These are phyloP conservation scores for Uloborus diversus DNA, from an alignment of 1,140 invertebrate species.

Conservation along the genomic window DNA sequence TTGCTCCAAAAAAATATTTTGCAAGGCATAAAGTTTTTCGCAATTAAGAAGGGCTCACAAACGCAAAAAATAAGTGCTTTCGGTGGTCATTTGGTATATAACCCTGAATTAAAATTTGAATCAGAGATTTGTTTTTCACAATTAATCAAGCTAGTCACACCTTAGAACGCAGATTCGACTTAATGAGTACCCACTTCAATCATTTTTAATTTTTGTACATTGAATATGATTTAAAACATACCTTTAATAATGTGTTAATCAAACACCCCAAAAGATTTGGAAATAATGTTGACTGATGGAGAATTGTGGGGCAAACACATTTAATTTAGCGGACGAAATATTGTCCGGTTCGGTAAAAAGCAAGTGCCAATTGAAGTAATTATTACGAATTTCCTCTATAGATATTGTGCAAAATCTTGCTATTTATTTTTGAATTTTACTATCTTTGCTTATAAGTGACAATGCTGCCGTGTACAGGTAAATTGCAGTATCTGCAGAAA, in stretches of 20 bases:
- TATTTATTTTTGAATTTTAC: too few species aligned
- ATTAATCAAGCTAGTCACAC: neutral
- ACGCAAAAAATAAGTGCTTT: too few species aligned
- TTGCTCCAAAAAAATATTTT: too few species aligned
- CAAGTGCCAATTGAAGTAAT: neutral
- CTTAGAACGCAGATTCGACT: neutral
- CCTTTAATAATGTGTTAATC: neutral
- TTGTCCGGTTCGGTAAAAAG: neutral
- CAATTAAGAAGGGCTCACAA: too few species aligned
- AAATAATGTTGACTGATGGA: neutral
- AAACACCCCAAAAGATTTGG: neutral
- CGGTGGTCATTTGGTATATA: too few species aligned
- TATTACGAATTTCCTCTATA: neutral
- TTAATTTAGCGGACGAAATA: neutral
- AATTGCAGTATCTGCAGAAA: too few species aligned
- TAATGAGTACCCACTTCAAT: neutral
- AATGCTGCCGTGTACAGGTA: too few species aligned
- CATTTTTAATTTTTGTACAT: neutral
- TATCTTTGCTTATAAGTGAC: too few species aligned
- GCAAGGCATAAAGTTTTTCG: too few species aligned
- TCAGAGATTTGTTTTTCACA: too few species aligned
- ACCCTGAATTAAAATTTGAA: too few species aligned
- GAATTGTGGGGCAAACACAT: neutral
- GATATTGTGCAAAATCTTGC: neutral
- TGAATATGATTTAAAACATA: neutral